Evolutionary conservation across 2,888 invertebrate genomes (phyloP).

Genomic region (Oscheius sp.): DNA sequence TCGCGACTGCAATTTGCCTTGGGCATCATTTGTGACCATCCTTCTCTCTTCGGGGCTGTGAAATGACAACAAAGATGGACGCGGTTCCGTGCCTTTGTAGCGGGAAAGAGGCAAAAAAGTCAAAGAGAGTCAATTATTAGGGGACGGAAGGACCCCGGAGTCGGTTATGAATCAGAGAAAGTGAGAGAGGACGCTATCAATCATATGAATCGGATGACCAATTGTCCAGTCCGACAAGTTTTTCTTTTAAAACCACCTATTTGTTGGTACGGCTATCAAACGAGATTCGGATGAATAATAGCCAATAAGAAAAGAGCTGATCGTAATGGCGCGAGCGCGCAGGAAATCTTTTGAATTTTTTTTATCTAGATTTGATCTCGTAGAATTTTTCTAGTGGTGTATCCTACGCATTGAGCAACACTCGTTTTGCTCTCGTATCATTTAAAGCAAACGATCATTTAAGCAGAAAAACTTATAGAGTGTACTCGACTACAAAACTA

Average conservation of each 20-base stretch:
- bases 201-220: conserved; percentile 3
- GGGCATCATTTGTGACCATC: neutral
- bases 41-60: neutral
- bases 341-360: neutral
- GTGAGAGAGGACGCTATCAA: neutral
- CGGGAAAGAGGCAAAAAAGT: neutral
- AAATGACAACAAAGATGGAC: conserved; percentile 4
- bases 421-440: too few relatives aligned
- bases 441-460: too few relatives aligned
- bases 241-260: neutral
- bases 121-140: neutral
- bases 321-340: neutral
- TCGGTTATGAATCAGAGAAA: neutral
- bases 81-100: conserved; percentile 22
- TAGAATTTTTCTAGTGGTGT: too few relatives aligned
- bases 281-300: neutral
- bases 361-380: too few relatives aligned
- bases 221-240: conserved; percentile 15
- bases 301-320: neutral
- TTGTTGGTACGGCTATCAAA: neutral
- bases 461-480: too few relatives aligned
- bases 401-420: too few relatives aligned
- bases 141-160: neutral
- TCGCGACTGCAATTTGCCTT: conserved; percentile 25
- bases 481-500: too few relatives aligned